Evolutionary conservation across 1,140 invertebrate species (phyloP).

Genomic region (Camponotus vicinus): DNA sequence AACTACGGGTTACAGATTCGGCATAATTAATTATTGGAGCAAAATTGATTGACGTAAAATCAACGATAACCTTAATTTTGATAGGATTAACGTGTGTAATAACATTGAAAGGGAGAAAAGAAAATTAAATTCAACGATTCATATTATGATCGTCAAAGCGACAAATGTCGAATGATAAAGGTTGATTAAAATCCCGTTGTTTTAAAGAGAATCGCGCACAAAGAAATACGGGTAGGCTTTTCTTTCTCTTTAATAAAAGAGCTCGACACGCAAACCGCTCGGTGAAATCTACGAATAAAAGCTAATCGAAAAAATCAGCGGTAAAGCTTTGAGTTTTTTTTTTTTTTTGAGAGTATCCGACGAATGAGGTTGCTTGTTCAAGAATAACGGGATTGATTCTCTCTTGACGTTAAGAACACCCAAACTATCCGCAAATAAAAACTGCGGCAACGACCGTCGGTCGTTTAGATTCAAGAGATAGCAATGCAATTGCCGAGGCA

Average conservation of each 20-base stretch:
- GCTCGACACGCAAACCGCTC: not conserved
- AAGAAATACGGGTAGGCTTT: not conserved
- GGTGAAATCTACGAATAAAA: constrained; percentile 16
- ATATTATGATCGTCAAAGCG: not conserved
- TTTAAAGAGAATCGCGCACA: constrained; percentile 3
- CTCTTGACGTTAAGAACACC: not conserved
- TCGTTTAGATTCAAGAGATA: constrained; percentile 55
- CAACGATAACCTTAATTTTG: not conserved
- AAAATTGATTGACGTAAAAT: constrained; percentile 2
- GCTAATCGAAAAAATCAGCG: constrained; percentile 34
- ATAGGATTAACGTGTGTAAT: too few relatives aligned
- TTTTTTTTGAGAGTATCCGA: not conserved
- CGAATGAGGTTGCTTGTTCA: not conserved
- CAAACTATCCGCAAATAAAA: constrained; percentile 34
- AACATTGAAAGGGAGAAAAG: constrained; percentile 1
- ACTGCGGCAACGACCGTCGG: not conserved
- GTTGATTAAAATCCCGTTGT: constrained; percentile 18
- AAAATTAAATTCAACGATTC: not conserved
- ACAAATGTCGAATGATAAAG: not conserved
- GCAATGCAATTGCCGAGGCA: not conserved
- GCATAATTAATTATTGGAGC: not conserved
- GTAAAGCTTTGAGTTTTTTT: not conserved
- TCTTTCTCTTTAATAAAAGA: constrained; percentile 40
- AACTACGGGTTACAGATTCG: not conserved
- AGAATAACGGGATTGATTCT: not conserved